Base-by-base conservation (phyloP, 2,888 invertebrate genomes). In the Acrobasis consociella region DNA sequence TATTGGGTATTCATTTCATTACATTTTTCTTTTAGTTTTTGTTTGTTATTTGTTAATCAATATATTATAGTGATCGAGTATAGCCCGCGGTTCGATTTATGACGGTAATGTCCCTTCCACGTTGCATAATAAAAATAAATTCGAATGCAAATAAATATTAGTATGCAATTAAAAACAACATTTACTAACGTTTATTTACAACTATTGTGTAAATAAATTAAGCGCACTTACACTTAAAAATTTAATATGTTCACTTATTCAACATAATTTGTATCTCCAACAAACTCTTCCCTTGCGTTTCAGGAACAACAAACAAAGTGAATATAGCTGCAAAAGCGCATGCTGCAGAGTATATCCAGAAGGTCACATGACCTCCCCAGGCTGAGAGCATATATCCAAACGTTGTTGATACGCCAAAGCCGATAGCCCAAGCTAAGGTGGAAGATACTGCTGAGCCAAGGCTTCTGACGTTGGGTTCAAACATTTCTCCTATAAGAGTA, bases 251-350 rank as follows among this genome's bases (percentile, higher is more conserved):
- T 53, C 15, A 55, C 53, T 38, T 37, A 15, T 55, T 60, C 49
- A 74, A 55, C 73, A 76, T 73, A 8, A 64, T 65, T 39, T 75
- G 70, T 11, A 80, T 74, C 50, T 78, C 75, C 31, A 61, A 38
- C 17, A 78, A 67, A 49, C 63, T 76, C 56, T 74, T 77, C 2
- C 76, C 75, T 51, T 69, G 75, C 0, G 80, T 81, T 60, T 81
- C 81, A 0, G 78, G 78, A 0, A 81, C 73, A 37, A 72, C 68
- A 5, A 72, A 37, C 0, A 70, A 5, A 0, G 71, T 70, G n/a
- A 77, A 79, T 0, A 75, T 2, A 17, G 72, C 71, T 0, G 68
- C 69, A 0, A 71, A 1, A 0, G 58, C 64, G 38, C 70, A 69
- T 0, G 66, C 49, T 0, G 37, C 66, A 1, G 75, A 66, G 50